Conservation (phyloP, 2,888 invertebrate species). For the Coleophora deauratella region DNA sequence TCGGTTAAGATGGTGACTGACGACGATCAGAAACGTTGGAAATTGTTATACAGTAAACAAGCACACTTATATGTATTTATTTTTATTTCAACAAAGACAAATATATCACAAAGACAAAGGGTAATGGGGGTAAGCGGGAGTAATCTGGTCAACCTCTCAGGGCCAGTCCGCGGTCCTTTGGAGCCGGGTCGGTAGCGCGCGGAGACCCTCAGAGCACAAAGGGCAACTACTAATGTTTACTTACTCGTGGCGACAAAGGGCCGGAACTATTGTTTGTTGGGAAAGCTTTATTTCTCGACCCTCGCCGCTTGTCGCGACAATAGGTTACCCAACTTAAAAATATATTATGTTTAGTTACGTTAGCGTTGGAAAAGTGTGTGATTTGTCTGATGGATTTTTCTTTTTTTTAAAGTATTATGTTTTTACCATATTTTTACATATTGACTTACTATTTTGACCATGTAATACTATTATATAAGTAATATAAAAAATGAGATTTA, state of each 20-base stretch:
- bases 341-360: constrained; percentile 7
- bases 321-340: constrained; percentile 67
- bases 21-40: background rate
- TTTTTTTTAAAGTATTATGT: no score
- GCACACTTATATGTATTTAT: no score
- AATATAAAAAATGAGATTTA: no score
- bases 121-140: constrained; percentile 55
- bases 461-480: no score
- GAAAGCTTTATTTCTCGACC: constrained; percentile 72
- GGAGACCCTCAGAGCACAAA: constrained; percentile 28
- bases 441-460: no score
- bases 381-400: no score
- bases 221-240: constrained; percentile 71
- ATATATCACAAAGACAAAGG: constrained; percentile 59
- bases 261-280: constrained; percentile 74
- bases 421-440: no score
- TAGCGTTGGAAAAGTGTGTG: constrained; percentile 7
- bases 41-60: background rate
- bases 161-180: constrained; percentile 32
- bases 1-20: background rate
- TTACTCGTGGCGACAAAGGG: constrained; percentile 68
- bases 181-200: constrained; percentile 14
- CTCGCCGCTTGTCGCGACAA: constrained; percentile 64
- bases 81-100: constrained; percentile 29
- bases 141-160: constrained; percentile 54